These are phyloP conservation scores for Nemopilema nomurai DNA, from an alignment of 30 jellyfish, hydroid and myxozoan species.

Conservation along the genomic window DNA sequence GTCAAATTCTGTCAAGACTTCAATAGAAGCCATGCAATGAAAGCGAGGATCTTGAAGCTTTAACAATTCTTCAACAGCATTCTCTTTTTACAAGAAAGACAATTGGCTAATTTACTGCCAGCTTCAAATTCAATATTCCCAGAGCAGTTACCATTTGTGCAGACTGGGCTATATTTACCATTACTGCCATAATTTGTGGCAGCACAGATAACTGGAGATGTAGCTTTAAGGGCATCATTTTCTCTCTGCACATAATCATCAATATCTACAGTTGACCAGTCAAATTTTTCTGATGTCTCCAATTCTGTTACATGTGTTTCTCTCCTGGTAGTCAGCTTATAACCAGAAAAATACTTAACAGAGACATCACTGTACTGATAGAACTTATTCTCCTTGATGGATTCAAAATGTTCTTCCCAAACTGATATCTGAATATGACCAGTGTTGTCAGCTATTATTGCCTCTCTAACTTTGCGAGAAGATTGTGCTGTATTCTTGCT, in stretches of 20 bases:
- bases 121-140: constrained; percentile 20
- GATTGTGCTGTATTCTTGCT: neutral
- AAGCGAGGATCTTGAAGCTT: too few relatives aligned
- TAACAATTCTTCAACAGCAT: constrained; percentile 15
- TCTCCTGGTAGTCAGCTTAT: constrained; percentile 11
- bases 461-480: neutral
- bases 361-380: constrained; percentile 14
- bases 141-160: constrained; percentile 24
- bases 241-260: constrained; percentile 16
- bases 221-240: constrained; percentile 5
- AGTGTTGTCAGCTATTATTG: constrained; percentile 5
- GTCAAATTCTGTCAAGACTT: too few relatives aligned
- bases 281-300: constrained; percentile 7
- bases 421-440: constrained; percentile 9
- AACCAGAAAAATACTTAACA: constrained; percentile 8
- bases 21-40: too few relatives aligned
- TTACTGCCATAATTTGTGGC: neutral
- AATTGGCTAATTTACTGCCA: constrained; percentile 19
- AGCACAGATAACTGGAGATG: constrained; percentile 11
- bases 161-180: neutral
- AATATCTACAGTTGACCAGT: constrained; percentile 10
- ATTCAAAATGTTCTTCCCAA: constrained; percentile 14
- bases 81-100: constrained; percentile 13
- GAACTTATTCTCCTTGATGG: neutral
- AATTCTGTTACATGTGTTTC: constrained; percentile 11